phyloP scores from a whole-genome alignment of 2,797 vertebrate genomes.

The Tinamus major region DNA sequence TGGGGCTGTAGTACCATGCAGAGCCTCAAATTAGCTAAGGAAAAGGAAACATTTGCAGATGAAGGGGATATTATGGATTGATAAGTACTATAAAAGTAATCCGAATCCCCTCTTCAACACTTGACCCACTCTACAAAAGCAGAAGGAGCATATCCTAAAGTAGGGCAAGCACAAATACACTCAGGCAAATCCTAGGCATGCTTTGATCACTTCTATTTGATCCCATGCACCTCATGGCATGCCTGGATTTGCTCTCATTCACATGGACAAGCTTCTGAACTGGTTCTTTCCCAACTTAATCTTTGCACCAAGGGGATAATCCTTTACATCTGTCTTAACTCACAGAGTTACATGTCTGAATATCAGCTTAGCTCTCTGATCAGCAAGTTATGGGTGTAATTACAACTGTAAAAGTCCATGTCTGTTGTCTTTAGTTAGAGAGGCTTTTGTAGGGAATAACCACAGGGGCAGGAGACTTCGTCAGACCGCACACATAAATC shows the following conservation, averaged over 20 bases:
- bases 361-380: background rate
- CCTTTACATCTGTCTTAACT: background rate
- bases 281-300: background rate
- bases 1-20: fast-evolving
- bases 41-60: background rate
- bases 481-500: background rate
- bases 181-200: background rate
- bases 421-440: background rate
- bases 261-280: background rate
- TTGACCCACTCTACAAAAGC: background rate
- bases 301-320: background rate
- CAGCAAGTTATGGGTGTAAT: background rate
- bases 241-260: background rate
- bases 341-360: background rate
- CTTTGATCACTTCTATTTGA: background rate
- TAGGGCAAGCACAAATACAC: background rate
- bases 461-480: fast-evolving
- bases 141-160: background rate
- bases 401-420: background rate
- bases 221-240: background rate
- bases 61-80: background rate
- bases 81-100: background rate
- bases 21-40: background rate
- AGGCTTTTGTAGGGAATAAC: background rate
- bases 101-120: background rate